phyloP scores from a whole-genome alignment of 2,113 vertebrate genomes.

The Rhodinocichla rosea region DNA sequence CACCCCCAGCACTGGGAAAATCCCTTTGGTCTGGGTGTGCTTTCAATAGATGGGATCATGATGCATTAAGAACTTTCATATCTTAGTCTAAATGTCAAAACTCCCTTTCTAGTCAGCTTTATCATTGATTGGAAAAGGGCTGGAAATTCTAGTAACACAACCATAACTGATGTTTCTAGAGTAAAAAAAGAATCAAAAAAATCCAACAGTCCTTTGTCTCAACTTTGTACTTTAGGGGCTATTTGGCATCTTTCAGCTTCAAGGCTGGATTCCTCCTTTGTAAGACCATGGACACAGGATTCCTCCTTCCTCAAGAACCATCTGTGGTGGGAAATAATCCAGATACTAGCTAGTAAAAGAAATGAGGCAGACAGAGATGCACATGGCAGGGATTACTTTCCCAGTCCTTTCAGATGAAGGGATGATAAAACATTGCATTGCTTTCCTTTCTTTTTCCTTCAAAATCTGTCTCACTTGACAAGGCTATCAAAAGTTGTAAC shows the following conservation, averaged over 20 bases:
- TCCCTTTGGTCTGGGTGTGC: no score
- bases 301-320: not conserved
- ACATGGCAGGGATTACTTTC: not conserved
- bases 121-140: not conserved
- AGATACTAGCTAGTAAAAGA: not conserved
- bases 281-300: not conserved
- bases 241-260: not conserved
- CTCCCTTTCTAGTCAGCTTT: not conserved
- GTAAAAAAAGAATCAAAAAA: not conserved
- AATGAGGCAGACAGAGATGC: not conserved
- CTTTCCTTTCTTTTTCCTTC: not conserved
- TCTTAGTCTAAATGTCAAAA: not conserved
- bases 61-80: not conserved
- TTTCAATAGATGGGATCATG: rapidly evolving
- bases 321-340: not conserved
- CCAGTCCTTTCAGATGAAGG: not conserved
- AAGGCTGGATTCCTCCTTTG: not conserved
- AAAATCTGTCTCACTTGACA: not conserved
- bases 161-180: not conserved
- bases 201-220: rapidly evolving
- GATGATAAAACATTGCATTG: not conserved
- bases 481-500: not conserved
- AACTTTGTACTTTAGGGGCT: not conserved
- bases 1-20: not conserved
- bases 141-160: not conserved